Evolutionary conservation across 2,888 invertebrate genomes (phyloP), one percentile per base, ranked within the genome.

Genomic region (Scaptomyza reducta): DNA sequence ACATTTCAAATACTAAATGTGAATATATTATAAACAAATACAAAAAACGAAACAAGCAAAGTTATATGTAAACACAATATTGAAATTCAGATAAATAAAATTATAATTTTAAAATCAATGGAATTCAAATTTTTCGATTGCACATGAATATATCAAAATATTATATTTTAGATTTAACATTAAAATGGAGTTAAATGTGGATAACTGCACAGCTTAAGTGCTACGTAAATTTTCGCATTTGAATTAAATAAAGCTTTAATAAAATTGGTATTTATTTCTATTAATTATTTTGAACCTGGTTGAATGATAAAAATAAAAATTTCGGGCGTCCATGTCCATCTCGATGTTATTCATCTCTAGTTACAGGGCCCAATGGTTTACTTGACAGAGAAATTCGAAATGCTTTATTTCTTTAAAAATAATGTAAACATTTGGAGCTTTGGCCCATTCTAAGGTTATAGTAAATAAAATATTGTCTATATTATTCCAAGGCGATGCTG

Each of bases 1-100:
- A 89, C 90, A 86, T 81, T 66, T 80, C 77, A 56, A 81, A 75
- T 76, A 84, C 75, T 77, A 79, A 79, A 87, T 83, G 80, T 86
- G 86, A 74, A 77, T 7, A 42, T 33, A 47, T 22, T 22, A 38
- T 58, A 65, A 51, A 18, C 40, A 56, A 27, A 59, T 44, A 18
- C 13, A 31, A 31, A 53, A 44, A 35, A 29, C 16, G 41, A 65
- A 55, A 58, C 25, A 68, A 41, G 59, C 38, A 40, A 63, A 71
- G 61, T 75, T 72, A 62, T 61, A 62, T 59, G 63, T 55, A 67
- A 56, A 55, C 40, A 41, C 33, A 31, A 54, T 61, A 75, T 55
- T 49, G 38, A 57, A 59, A 64, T 73, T 83, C 69, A 67, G n/a
- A 51, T 40, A 57, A 79, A 79, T 79, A 83, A 79, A 74, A 47